phyloP scores from a whole-genome alignment of 2,888 invertebrate genomes.

The Cataglyphis rosenhaueri region DNA sequence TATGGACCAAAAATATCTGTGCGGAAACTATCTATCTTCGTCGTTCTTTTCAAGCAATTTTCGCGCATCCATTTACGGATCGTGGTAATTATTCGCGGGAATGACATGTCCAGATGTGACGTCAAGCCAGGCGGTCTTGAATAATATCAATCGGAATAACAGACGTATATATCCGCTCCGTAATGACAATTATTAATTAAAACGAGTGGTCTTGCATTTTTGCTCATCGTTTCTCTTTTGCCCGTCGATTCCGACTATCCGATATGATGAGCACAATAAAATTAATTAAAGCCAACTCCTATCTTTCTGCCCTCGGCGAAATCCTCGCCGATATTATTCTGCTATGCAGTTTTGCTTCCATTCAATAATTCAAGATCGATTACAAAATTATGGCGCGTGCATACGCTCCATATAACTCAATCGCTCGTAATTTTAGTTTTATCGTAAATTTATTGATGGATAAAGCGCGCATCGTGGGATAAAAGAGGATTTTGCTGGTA shows the following conservation, averaged over 20 bases:
- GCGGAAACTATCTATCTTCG: conserved; percentile 40
- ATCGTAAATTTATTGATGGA: conserved; percentile 40
- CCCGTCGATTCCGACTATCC: background rate
- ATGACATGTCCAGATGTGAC: conserved; percentile 23
- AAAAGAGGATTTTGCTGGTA: conserved; percentile 29
- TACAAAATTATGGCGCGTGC: conserved; percentile 46
- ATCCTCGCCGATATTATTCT: conserved; percentile 33
- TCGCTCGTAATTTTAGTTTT: conserved; percentile 41
- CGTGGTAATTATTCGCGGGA: conserved; percentile 40
- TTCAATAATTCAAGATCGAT: conserved; percentile 50
- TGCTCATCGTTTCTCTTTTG: background rate
- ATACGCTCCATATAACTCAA: conserved; percentile 42
- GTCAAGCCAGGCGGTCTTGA: conserved; percentile 22
- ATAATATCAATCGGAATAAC: conserved; percentile 45
- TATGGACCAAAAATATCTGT: conserved; percentile 40
- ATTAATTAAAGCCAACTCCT: conserved; percentile 49
- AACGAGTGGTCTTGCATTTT: conserved; percentile 36
- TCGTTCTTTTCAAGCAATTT: conserved; percentile 46
- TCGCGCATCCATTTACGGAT: conserved; percentile 36
- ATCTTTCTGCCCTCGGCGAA: conserved; percentile 19
- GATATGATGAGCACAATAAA: conserved; percentile 29
- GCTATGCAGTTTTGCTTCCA: conserved; percentile 41
- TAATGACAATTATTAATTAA: conserved; percentile 51
- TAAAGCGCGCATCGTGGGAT: conserved; percentile 17
- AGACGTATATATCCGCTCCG: conserved; percentile 13